Base-by-base conservation (phyloP, 2,797 vertebrate genomes). In the Cirrhinus mrigala region DNA sequence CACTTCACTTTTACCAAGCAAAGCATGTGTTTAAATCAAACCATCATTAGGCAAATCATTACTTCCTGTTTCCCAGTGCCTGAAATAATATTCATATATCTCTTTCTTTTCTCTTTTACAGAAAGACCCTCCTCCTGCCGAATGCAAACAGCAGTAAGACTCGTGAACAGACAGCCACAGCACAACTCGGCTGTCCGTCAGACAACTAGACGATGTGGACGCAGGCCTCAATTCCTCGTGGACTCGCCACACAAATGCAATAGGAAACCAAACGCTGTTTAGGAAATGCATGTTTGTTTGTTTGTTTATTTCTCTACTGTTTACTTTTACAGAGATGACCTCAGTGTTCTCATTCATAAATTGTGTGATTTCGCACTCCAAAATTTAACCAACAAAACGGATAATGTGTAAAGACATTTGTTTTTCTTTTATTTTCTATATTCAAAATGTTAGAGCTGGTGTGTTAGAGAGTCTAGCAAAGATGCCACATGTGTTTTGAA, bases 61-160 rank as follows among this genome's bases (percentile, higher is more conserved):
- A 18, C 54, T 37, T 16, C 7, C 24, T 48, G 18, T 29, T 33
- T 7, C 12, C 4, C 12, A 64, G 8, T 37, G 9, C 18, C 18
- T 83, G 9, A 52, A 27, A 6, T 29, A 48, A 22, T 10, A 48
- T 44, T 20, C 15, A 7, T 37, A 54, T 22, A 7, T 27, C 14
- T 15, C 27, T 58, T n/a, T 73, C 24, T 73, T 37, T 33, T 27
- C 46, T 50, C 44, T 4, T 5, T 37, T 84, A 24, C 74, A 48
- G 77, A 84, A 87, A 60, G 93, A 96, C 91, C 94, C 95, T 94
- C 97, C 98, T 92, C 98, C 98, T 87, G 96, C 97, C 58, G 98
- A 99, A 92, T 99, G 98, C 96, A 98, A 99, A 93, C 98, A 99
- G 95, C 98, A 99, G 96, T 99, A 96, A 97, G 91, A 92, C 83